Conservation (phyloP, 2,888 invertebrate genomes). For the Tolmerus cingulatus region DNA sequence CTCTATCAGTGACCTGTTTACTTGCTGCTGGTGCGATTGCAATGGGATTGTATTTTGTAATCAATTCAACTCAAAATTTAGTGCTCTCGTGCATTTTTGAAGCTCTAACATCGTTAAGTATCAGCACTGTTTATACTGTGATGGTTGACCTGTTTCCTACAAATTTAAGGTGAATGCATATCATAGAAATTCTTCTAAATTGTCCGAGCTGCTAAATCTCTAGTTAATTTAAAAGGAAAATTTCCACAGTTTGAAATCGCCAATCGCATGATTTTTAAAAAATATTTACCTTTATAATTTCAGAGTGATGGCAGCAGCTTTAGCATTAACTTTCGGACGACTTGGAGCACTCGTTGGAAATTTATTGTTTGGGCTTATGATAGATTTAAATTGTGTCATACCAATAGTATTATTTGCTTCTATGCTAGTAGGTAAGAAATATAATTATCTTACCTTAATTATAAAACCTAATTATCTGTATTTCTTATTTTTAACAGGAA, state of each 20-base stretch:
- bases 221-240: no score
- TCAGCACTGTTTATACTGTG: conserved; percentile 81
- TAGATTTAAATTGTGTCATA: conserved; percentile 79
- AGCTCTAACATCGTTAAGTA: conserved; percentile 79
- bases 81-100: conserved; percentile 81
- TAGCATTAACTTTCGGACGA: conserved; percentile 80
- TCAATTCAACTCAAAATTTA: conserved; percentile 75
- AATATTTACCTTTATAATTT: not conserved
- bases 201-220: no score
- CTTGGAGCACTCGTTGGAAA: conserved; percentile 80
- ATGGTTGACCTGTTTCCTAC: conserved; percentile 85
- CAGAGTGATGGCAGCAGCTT: conserved; percentile 84
- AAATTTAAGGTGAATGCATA: conserved; percentile 74
- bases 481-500: conserved; percentile 67
- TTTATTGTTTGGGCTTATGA: conserved; percentile 79
- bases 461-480: no score
- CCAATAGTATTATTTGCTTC: conserved; percentile 77
- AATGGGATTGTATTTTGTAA: conserved; percentile 77
- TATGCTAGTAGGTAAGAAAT: conserved; percentile 74
- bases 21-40: conserved; percentile 76
- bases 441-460: not conserved
- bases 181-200: not conserved
- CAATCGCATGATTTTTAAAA: not conserved
- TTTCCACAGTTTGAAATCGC: no score
- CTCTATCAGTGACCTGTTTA: conserved; percentile 62